phyloP scores from a whole-genome alignment of 1,140 invertebrate species.

The Cydia splendana region DNA sequence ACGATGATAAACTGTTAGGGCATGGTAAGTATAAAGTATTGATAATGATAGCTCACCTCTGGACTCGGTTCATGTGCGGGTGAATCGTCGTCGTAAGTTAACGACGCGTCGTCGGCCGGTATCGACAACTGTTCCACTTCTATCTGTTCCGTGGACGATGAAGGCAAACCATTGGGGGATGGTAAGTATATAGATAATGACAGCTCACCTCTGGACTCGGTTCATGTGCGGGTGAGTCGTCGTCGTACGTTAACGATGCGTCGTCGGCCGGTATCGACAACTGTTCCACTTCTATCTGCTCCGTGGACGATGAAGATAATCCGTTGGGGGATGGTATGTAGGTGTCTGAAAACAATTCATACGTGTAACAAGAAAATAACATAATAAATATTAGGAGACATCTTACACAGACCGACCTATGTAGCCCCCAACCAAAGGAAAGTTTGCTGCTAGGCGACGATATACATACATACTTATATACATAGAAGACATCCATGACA shows the following conservation, averaged over 20 bases:
- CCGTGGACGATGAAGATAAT: slow-evolving; percentile 13
- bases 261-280: slow-evolving; percentile 52
- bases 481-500: no score
- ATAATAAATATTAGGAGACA: no score
- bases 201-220: slow-evolving; percentile 8
- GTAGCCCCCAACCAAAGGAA: no score
- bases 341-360: neutral
- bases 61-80: slow-evolving; percentile 21
- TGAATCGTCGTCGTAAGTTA: slow-evolving; percentile 46
- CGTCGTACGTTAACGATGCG: slow-evolving; percentile 52
- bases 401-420: no score
- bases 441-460: no score
- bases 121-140: slow-evolving; percentile 39
- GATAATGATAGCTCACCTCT: neutral
- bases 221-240: slow-evolving; percentile 18
- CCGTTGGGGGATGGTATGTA: neutral
- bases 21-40: neutral
- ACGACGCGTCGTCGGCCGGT: slow-evolving; percentile 49
- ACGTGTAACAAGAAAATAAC: neutral
- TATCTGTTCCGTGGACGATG: slow-evolving; percentile 27
- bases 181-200: neutral
- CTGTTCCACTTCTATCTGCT: slow-evolving; percentile 45
- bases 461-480: no score
- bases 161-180: neutral
- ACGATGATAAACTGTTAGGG: neutral